A percentile compares a stretch with the other conserved stretches of the same genome.
These are phyloP conservation scores for Sinopyrophorus schimmeli DNA, from an alignment of 2,888 invertebrate genomes.

Conservation along the genomic window DNA sequence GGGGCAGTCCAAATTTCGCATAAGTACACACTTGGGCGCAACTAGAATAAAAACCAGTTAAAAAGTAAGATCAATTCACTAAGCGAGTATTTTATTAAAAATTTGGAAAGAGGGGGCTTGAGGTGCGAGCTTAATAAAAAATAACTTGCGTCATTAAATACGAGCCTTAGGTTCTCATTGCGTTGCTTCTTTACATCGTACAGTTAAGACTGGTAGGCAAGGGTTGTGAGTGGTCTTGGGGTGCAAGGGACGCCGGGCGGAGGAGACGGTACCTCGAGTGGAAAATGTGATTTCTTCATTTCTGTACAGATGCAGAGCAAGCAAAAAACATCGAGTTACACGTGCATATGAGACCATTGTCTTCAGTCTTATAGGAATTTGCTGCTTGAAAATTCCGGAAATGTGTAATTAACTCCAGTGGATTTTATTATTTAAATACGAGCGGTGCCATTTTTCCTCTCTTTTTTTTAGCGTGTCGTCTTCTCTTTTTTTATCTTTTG, in stretches of 20 bases:
- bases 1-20: no score
- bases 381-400: conserved; percentile 25
- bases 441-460: no score
- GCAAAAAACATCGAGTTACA: conserved; percentile 21
- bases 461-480: no score
- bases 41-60: no score
- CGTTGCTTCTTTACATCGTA: conserved; percentile 49
- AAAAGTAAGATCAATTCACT: no score
- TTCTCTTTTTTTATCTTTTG: no score
- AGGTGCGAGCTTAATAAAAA: no score
- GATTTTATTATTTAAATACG: conserved; percentile 27
- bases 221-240: conserved; percentile 54
- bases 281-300: conserved; percentile 58
- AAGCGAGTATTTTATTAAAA: no score
- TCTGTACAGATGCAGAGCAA: conserved; percentile 32
- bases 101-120: no score
- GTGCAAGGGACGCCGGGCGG: conserved; percentile 38
- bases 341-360: conserved; percentile 21
- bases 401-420: conserved; percentile 29
- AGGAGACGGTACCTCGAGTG: conserved; percentile 49
- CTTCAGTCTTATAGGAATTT: conserved; percentile 24
- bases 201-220: conserved; percentile 52
- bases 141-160: conserved; percentile 19
- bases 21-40: no score
- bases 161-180: conserved; percentile 41